Evolutionary conservation across 2,113 vertebrate genomes (phyloP).

Genomic region (Malurus melanocephalus): DNA sequence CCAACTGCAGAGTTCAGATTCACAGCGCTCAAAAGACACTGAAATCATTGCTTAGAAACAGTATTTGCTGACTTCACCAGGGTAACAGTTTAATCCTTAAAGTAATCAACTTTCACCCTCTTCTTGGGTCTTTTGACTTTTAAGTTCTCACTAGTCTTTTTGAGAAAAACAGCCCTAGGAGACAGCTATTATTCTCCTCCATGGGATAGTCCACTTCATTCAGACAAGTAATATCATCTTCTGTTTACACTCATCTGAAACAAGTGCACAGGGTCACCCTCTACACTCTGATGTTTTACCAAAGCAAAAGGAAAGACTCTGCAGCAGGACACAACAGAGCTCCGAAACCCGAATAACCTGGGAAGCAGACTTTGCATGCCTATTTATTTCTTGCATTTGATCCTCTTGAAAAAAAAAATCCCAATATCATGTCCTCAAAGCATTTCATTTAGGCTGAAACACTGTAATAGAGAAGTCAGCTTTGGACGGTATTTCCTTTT

Average conservation of each 20-base stretch:
- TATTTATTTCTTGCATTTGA: constrained; percentile 58
- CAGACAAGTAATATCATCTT: constrained; percentile 73
- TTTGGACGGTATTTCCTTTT: constrained; percentile 21
- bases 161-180: constrained; percentile 70
- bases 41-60: constrained; percentile 77
- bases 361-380: constrained; percentile 48
- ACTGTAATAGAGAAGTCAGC: constrained; percentile 41
- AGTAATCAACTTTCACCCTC: constrained; percentile 76
- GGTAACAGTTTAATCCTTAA: constrained; percentile 80
- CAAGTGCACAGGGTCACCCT: constrained; percentile 61
- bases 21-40: constrained; percentile 71
- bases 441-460: constrained; percentile 27
- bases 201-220: constrained; percentile 72
- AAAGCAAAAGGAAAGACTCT: constrained; percentile 54
- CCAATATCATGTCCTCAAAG: constrained; percentile 52
- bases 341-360: constrained; percentile 53
- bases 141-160: constrained; percentile 70
- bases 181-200: constrained; percentile 78
- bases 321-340: constrained; percentile 33
- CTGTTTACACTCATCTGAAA: constrained; percentile 74
- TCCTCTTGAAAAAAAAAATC: background rate
- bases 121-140: constrained; percentile 70
- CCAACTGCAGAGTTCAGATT: constrained; percentile 60
- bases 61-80: constrained; percentile 78
- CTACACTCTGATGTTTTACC: constrained; percentile 64